phyloP scores from a whole-genome alignment of 2,888 invertebrate genomes.

The Pimpla rufipes region DNA sequence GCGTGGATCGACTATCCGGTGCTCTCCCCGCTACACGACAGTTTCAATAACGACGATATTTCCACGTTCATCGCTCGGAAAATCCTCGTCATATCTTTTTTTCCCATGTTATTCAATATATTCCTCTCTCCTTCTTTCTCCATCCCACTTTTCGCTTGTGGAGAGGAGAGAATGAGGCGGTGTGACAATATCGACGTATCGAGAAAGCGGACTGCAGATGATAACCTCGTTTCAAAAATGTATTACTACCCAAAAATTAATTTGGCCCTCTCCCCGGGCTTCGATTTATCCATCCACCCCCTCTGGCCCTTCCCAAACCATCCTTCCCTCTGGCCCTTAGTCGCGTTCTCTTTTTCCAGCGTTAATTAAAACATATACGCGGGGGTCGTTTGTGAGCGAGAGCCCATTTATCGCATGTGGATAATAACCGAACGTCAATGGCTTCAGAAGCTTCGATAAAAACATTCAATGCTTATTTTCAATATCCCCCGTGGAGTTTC shows the following conservation, averaged over 20 bases:
- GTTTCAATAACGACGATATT: conserved; percentile 73
- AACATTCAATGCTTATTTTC: conserved; percentile 51
- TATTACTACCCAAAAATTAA: conserved; percentile 65
- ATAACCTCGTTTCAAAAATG: conserved; percentile 59
- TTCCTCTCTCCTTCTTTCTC: conserved; percentile 13
- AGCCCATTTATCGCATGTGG: conserved; percentile 60
- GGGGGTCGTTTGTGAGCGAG: conserved; percentile 50
- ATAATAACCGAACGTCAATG: conserved; percentile 52
- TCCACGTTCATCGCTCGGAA: conserved; percentile 46
- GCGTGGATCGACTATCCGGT: conserved; percentile 53
- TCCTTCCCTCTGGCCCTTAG: neutral
- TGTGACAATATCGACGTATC: conserved; percentile 45
- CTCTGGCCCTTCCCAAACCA: conserved; percentile 2
- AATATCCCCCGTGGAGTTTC: conserved; percentile 11
- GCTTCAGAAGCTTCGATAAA: conserved; percentile 51
- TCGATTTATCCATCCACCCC: neutral
- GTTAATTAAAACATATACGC: conserved; percentile 69
- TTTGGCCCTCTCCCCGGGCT: conserved; percentile 30
- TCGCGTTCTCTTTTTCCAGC: conserved; percentile 51
- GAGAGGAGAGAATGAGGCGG: neutral
- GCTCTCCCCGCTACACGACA: conserved; percentile 62
- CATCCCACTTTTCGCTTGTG: conserved; percentile 16
- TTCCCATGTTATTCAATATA: conserved; percentile 54
- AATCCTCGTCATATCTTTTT: conserved; percentile 62
- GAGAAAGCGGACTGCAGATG: conserved; percentile 48